These are phyloP conservation scores for Sebastes fasciatus DNA, from an alignment of 2,113 vertebrate species.

Conservation along the genomic window DNA sequence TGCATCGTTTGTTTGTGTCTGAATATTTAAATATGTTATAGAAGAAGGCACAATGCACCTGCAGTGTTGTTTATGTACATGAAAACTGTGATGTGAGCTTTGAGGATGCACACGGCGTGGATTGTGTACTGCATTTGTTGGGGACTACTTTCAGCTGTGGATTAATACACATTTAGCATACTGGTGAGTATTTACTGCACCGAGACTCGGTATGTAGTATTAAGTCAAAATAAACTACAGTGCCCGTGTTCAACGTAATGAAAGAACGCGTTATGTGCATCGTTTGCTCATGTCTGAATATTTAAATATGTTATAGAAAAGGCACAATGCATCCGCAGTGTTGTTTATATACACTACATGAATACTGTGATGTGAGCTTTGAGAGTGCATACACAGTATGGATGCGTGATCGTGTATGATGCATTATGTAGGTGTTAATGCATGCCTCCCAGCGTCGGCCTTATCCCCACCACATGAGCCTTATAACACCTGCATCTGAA, in stretches of 20 bases:
- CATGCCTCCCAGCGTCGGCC: constrained; percentile 47
- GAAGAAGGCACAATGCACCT: too few species aligned
- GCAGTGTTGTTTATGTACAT: neutral
- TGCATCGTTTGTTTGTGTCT: too few species aligned
- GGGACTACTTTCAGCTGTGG: neutral
- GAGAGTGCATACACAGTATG: constrained; percentile 1
- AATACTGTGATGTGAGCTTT: constrained; percentile 24
- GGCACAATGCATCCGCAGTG: constrained; percentile 15
- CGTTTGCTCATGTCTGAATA: constrained; percentile 28
- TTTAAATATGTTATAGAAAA: constrained; percentile 16
- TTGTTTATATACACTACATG: constrained; percentile 2
- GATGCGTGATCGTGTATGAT: constrained; percentile 34
- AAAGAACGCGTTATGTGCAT: neutral
- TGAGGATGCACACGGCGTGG: neutral
- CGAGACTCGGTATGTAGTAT: neutral
- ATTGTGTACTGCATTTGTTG: neutral
- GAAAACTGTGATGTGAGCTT: too few species aligned
- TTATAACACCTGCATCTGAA: constrained; percentile 77
- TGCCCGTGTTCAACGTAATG: neutral
- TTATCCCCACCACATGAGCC: constrained; percentile 58
- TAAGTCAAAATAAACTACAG: neutral
- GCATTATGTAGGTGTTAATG: constrained; percentile 68
- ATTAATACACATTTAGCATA: neutral
- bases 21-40: too few species aligned
- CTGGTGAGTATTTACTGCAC: neutral